Evolutionary conservation across 2,888 invertebrate species (phyloP), one percentile per base, ranked within the genome.

Genomic region (Hanleya hanleyi): DNA sequence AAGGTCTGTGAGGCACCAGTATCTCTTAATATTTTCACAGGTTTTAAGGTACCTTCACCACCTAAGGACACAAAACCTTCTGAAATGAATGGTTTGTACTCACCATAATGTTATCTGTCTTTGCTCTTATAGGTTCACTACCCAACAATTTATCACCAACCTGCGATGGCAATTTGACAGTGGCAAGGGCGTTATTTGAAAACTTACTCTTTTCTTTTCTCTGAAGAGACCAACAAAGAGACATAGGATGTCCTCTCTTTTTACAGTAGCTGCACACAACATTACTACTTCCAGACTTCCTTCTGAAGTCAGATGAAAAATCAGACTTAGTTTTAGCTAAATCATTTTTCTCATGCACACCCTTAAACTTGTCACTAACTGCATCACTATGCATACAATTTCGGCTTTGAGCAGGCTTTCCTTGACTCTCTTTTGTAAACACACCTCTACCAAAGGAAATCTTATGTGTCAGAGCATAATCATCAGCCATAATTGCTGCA

Each of bases 1-100:
- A 77, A 64, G 51, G 76, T 72, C 67, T 78, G 76, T 73, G 75
- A 67, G 57, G 77, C 75, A 32, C 71, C 75, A 5, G 77, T 78
- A 62, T 79, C 76, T 41, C 74, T 38, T 50, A 76, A 74, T 37
- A 78, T 74, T 33, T 50, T 66, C 57, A 77, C 64, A 37, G 70
- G 68, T 29, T 41, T 22, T 12, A 38, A 29, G 32, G 29, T 36
- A 38, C 37, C 35, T 41, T 9, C 18, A 36, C 69, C 47, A 65
- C n/a, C 9, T 22, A 69, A 32, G 61, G 77, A 75, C n/a, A 77
- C 71, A 67, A 71, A 77, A 64, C 76, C 76, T 3, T 74, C 62
- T 41, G 71, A 70, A 29, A 76, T 37, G 67, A 78, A 76, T 26
- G 74, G 78, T 36, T 69, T 47, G 70, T 69, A 75, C 38, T 66